A percentile compares a stretch with the other conserved stretches of the same genome.
Conservation (phyloP, 2,888 invertebrate species). For the Zhuqinia jingwanae region DNA sequence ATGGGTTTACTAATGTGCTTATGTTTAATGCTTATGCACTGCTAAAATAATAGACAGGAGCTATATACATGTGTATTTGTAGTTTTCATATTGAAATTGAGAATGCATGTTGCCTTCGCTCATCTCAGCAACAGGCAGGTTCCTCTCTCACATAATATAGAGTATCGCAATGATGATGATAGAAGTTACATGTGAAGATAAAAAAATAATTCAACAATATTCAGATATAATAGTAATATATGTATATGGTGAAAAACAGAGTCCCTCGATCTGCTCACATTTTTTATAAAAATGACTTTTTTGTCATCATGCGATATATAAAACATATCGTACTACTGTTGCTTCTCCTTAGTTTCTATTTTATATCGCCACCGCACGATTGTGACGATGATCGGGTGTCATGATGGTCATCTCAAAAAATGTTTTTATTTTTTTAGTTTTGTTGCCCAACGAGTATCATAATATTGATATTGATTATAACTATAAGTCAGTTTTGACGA, state of each 20-base stretch:
- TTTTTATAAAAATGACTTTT: background rate
- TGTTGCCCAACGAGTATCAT: slow-evolving; percentile 17
- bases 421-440: slow-evolving; percentile 19
- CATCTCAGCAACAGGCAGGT: background rate
- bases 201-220: background rate
- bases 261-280: background rate
- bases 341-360: background rate
- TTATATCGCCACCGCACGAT: background rate
- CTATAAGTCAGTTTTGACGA: slow-evolving; percentile 15
- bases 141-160: background rate
- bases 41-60: slow-evolving; percentile 7
- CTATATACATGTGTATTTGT: background rate
- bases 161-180: no score
- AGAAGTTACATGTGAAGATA: background rate
- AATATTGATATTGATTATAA: no score
- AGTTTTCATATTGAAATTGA: background rate
- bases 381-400: background rate
- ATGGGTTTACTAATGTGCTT: background rate
- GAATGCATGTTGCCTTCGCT: background rate
- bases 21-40: background rate
- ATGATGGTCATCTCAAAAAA: slow-evolving; percentile 41
- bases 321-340: background rate
- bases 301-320: background rate
- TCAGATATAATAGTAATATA: background rate
- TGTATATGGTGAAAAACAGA: slow-evolving; percentile 20